Conservation (phyloP, 2,113 vertebrate genomes). For the Spea bombifrons region DNA sequence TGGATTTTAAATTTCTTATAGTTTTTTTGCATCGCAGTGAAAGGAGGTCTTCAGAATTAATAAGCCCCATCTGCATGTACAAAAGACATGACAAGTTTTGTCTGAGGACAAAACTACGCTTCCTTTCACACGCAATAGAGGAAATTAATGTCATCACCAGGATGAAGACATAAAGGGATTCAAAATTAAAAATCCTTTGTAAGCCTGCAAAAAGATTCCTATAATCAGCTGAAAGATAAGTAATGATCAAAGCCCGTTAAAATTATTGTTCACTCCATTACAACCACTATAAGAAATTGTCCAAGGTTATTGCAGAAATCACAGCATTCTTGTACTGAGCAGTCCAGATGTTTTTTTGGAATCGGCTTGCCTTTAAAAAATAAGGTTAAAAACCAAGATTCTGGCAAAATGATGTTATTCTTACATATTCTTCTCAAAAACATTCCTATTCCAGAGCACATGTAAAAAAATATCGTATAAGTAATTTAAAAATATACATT, state of each 20-base stretch:
- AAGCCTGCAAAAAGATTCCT: conserved; percentile 75
- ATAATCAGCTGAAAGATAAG: conserved; percentile 84
- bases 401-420: conserved; percentile 55
- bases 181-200: conserved; percentile 78
- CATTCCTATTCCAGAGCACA: not conserved
- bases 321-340: conserved; percentile 69
- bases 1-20: conserved; percentile 42
- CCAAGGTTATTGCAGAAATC: conserved; percentile 71
- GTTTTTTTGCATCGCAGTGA: conserved; percentile 52
- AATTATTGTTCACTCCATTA: conserved; percentile 76
- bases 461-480: not conserved
- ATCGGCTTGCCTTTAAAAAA: conserved; percentile 52
- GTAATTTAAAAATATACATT: too few relatives aligned
- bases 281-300: conserved; percentile 78
- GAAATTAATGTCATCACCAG: conserved; percentile 78
- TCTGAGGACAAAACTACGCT: conserved; percentile 68
- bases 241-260: conserved; percentile 85
- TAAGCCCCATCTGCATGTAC: conserved; percentile 74
- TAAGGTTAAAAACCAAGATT: conserved; percentile 63
- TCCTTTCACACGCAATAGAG: conserved; percentile 71
- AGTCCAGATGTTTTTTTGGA: conserved; percentile 76
- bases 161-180: conserved; percentile 76
- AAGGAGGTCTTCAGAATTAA: conserved; percentile 63
- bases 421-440: not conserved
- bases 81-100: conserved; percentile 75